These are phyloP conservation scores for Spongia lamella DNA, from an alignment of 37 sponge, comb jelly and placozoan species.

Conservation along the genomic window DNA sequence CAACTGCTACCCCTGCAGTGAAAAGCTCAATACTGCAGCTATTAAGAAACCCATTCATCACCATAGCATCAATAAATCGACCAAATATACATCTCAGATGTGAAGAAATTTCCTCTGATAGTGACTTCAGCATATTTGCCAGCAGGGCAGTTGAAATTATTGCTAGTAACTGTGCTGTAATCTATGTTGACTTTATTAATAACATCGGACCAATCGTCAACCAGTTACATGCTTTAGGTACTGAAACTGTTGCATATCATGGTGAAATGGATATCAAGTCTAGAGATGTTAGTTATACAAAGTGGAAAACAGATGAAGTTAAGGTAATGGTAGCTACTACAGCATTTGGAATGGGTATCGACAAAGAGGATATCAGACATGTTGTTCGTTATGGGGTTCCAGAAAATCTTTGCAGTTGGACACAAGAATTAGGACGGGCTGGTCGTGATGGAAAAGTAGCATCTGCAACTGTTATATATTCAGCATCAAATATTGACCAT, in stretches of 20 bases:
- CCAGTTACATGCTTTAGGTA: no score
- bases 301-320: conserved; percentile 35
- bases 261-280: conserved; percentile 10
- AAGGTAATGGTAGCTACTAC: conserved; percentile 29
- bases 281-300: conserved; percentile 13
- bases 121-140: not conserved
- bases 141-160: not conserved
- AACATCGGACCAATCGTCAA: conserved; percentile 8
- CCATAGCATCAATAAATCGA: conserved; percentile 17
- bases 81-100: not conserved
- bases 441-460: no score
- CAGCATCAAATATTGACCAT: no score
- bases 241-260: no score
- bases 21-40: conserved; percentile 7
- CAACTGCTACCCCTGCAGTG: conserved; percentile 3
- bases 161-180: not conserved
- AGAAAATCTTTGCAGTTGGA: no score
- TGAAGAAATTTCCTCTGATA: not conserved
- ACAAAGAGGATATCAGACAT: conserved; percentile 21
- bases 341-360: conserved; percentile 35
- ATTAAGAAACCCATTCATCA: conserved; percentile 8
- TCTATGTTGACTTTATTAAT: conserved; percentile 17
- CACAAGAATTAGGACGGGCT: not conserved
- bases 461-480: no score
- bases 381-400: conserved; percentile 4